Conservation (phyloP, 1,140 invertebrate species). For the Cotesia glomerata region DNA sequence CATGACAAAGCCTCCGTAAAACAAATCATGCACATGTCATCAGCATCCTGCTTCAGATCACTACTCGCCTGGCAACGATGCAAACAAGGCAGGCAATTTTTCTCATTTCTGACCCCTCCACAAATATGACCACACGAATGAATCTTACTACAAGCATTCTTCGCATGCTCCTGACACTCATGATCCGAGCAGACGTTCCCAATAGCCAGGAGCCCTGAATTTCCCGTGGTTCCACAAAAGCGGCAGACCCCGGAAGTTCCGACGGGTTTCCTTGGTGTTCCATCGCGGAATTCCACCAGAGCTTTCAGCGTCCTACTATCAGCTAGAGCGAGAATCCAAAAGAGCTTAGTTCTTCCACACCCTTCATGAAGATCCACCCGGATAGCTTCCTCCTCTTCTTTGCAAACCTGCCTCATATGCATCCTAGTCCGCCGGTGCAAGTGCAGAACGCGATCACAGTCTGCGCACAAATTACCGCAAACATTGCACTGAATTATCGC, state of each 20-base stretch:
- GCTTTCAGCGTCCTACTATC: constrained; percentile 93
- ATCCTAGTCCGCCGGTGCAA: constrained; percentile 84
- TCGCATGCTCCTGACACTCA: constrained; percentile 89
- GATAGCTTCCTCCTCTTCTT: constrained; percentile 93
- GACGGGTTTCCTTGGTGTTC: constrained; percentile 58
- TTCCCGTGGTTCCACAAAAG: constrained; percentile 88
- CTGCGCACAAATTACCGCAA: constrained; percentile 92
- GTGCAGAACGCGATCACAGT: constrained; percentile 95
- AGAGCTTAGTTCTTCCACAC: constrained; percentile 92
- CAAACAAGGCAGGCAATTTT: constrained; percentile 86
- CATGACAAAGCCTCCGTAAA: constrained; percentile 95
- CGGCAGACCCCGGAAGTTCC: constrained; percentile 80
- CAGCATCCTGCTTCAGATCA: constrained; percentile 87
- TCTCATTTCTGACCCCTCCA: constrained; percentile 86
- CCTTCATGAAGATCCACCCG: constrained; percentile 95
- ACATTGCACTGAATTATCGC: constrained; percentile 91
- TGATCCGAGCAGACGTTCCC: constrained; percentile 92
- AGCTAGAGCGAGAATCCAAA: constrained; percentile 91
- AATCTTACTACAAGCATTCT: constrained; percentile 83
- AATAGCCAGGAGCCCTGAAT: constrained; percentile 84
- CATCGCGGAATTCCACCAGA: constrained; percentile 91
- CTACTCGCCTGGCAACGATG: constrained; percentile 80
- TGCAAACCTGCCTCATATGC: constrained; percentile 92
- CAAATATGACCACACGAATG: constrained; percentile 91
- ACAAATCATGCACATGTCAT: constrained; percentile 99